Base-by-base conservation (phyloP, 2,888 invertebrate species). In the Nomada flava region DNA sequence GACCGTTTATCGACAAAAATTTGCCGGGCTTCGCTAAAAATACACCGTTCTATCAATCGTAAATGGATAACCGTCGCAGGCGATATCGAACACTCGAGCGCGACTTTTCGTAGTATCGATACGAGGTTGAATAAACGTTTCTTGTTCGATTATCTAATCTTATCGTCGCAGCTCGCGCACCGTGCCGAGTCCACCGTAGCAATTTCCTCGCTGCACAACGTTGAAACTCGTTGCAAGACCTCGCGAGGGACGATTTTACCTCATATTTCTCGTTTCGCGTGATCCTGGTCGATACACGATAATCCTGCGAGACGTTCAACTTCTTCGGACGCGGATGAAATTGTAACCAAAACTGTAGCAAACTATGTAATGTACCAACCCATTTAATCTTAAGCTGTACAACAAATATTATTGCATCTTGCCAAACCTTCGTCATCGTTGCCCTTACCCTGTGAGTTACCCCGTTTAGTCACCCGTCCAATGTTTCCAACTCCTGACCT, bases 101-200 rank as follows among this genome's bases (percentile, higher is more conserved):
- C 63, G 57, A 29, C 47, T 60, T 67, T 77, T 55, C 44, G 26
- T 59, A 52, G 59, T 86, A 88, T 88, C 83, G 88, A 88, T 88
- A 78, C 47, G 67, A 23, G 65, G 26, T 36, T 76, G 78, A 77
- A 88, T 84, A 87, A 86, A 83, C 50, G 73, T 80, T 60, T 74
- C 68, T 76, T 65, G 23, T 50, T 18, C 55, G 68, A 72, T 78
- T 88, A 88, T 88, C 87, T 88, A 88, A 88, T 88, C 88, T 88
- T 88, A 88, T 88, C 87, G 55, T 36, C n/a, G 70, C 57, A 59
- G 71, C 55, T 44, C 55, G 64, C 64, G 57, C 76, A 71, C 60
- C 62, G 42, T 50, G 18, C 59, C 64, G 50, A 77, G 15, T 60
- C 15, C 59, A 42, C 29, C 44, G 9, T 26, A 36, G 29, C 63